A percentile compares a stretch with the other conserved stretches of the same genome.
These are phyloP conservation scores for Oligia fasciuncula DNA, from an alignment of 2,888 invertebrate species.

Conservation along the genomic window DNA sequence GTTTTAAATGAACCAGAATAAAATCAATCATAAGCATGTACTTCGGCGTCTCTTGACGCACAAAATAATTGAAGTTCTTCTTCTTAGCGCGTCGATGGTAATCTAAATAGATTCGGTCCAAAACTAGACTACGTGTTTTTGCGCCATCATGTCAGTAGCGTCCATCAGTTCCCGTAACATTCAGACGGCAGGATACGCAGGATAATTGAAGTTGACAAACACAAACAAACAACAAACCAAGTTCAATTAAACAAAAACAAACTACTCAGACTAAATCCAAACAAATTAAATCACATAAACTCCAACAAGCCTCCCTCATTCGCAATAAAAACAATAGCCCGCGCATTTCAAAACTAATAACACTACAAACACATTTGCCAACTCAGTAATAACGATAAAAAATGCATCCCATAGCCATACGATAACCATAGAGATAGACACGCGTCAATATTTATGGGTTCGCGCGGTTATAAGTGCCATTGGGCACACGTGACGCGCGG, in stretches of 20 bases:
- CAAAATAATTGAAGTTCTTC: neutral
- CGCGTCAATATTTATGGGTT: slow-evolving; percentile 53
- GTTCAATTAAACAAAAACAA: slow-evolving; percentile 2
- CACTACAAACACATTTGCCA: slow-evolving; percentile 57
- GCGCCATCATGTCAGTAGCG: neutral
- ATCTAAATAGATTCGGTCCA: neutral
- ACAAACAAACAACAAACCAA: neutral
- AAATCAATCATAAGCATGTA: neutral
- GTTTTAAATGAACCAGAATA: neutral
- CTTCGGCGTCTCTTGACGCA: neutral
- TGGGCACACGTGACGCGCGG: slow-evolving; percentile 53
- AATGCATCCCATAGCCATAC: slow-evolving; percentile 51
- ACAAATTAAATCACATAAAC: slow-evolving; percentile 31
- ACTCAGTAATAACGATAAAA: slow-evolving; percentile 56
- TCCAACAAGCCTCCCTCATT: slow-evolving; percentile 12
- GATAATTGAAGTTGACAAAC: neutral
- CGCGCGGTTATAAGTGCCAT: slow-evolving; percentile 55
- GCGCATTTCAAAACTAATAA: slow-evolving; percentile 55
- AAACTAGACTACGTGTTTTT: neutral
- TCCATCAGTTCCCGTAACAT: neutral
- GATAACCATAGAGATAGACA: slow-evolving; percentile 46
- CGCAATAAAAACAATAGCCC: slow-evolving; percentile 48
- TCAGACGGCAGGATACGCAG: neutral
- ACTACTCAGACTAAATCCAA: neutral
- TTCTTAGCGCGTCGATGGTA: neutral